Evolutionary conservation across 2,888 invertebrate species (phyloP).

Genomic region (Orchesella flavescens): DNA sequence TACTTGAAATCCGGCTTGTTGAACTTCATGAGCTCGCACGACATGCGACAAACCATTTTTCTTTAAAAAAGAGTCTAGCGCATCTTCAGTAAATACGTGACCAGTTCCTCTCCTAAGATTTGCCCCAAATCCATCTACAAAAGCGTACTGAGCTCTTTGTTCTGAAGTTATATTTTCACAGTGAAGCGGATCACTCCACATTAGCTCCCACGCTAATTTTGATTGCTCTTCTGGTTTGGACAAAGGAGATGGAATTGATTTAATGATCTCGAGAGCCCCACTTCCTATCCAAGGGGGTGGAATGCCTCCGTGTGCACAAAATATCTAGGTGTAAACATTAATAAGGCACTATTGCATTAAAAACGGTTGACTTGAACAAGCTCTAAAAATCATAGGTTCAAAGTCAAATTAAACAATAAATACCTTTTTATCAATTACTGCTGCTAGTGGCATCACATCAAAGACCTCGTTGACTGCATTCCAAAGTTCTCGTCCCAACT

Average conservation of each 20-base stretch:
- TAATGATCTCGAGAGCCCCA: slow-evolving; percentile 79
- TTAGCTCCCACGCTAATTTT: slow-evolving; percentile 84
- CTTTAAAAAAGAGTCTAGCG: slow-evolving; percentile 81
- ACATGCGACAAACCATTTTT: slow-evolving; percentile 82
- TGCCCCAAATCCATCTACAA: slow-evolving; percentile 81
- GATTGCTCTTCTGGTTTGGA: slow-evolving; percentile 81
- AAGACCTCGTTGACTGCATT: slow-evolving; percentile 82
- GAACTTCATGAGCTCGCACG: slow-evolving; percentile 84
- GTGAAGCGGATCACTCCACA: slow-evolving; percentile 86
- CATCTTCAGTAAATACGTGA: slow-evolving; percentile 82
- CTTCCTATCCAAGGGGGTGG: slow-evolving; percentile 81
- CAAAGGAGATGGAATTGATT: slow-evolving; percentile 81
- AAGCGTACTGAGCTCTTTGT: slow-evolving; percentile 74
- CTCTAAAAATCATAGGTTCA: neutral
- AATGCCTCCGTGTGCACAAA: slow-evolving; percentile 87
- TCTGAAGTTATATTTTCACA: slow-evolving; percentile 72
- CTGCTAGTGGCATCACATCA: slow-evolving; percentile 83
- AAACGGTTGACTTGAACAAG: no score
- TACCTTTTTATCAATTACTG: slow-evolving; percentile 83
- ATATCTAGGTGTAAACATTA: slow-evolving; percentile 77
- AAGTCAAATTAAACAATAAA: neutral
- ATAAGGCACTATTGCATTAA: neutral
- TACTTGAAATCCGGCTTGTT: slow-evolving; percentile 83
- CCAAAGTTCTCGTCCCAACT: slow-evolving; percentile 80
- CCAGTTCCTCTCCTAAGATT: slow-evolving; percentile 83